phyloP scores from a whole-genome alignment of 2,888 invertebrate species.

The Crocallis elinguaria region DNA sequence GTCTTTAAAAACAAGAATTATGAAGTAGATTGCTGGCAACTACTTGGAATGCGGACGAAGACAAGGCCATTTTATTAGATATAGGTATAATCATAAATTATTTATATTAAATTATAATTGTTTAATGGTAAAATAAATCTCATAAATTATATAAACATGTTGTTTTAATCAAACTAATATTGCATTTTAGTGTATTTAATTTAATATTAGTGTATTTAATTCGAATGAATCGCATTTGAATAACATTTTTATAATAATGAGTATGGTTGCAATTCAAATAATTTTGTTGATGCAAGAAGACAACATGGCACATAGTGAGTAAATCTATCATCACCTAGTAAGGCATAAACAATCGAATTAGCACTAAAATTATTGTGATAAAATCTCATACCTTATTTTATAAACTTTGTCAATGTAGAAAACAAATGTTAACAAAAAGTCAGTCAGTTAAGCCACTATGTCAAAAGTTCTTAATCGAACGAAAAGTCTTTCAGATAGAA shows the following conservation, averaged over 20 bases:
- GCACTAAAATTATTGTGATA: neutral
- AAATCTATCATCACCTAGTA: conserved; percentile 17
- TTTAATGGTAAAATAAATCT: conserved; percentile 45
- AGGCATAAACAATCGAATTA: neutral
- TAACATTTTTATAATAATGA: conserved; percentile 19
- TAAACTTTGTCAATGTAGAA: neutral
- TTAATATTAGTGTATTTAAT: conserved; percentile 14
- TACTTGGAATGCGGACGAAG: conserved; percentile 28
- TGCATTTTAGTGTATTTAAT: conserved; percentile 11
- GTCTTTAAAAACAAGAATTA: conserved; percentile 4
- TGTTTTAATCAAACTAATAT: conserved; percentile 23
- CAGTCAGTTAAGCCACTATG: conserved; percentile 4
- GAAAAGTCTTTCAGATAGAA: neutral
- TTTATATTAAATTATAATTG: conserved; percentile 46
- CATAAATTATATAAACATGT: conserved; percentile 38
- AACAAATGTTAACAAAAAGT: conserved; percentile 7
- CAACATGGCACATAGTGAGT: conserved; percentile 48
- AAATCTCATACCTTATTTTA: neutral
- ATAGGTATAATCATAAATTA: conserved; percentile 49
- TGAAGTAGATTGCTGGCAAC: conserved; percentile 26
- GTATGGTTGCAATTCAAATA: conserved; percentile 24
- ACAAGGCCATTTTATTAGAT: conserved; percentile 43
- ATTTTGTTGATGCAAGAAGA: conserved; percentile 37
- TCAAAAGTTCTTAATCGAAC: neutral
- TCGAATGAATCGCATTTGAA: conserved; percentile 2